Base-by-base conservation (phyloP, 2,797 vertebrate genomes). In the Moxostoma hubbsi region DNA sequence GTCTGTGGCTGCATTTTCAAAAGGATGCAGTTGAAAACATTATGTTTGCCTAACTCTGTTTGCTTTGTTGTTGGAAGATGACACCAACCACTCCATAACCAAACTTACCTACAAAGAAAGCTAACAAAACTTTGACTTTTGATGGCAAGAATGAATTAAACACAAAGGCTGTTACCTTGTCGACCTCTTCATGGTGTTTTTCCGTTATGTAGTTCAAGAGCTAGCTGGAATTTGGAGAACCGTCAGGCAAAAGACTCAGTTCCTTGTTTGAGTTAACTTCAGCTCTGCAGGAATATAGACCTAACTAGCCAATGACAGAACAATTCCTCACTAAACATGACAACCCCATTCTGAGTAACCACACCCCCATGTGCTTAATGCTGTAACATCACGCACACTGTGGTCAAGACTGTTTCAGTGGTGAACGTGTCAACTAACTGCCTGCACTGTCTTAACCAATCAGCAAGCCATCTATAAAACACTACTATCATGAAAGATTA, bases 101-200 rank as follows among this genome's bases (percentile, higher is more conserved):
- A 71, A 46, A 45, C 77, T 55, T 51, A 65, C 11, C 58, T 36
- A 65, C 57, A 72, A 6, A 53, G 49, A 69, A 81, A 58, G 43
- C 68, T 11, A 58, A 53, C 46, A 78, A 75, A 63, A 58, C 9
- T 15, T 63, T 54, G 13, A 59, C 1, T 43, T 46, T 49, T 61
- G 6, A 68, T 18, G 62, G 4, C 43, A 69, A 68, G 11, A 15
- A 47, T 16, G 66, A 49, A 1, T 12, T 54, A 46, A 74, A 58
- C 46, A 80, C 49, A 50, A 83, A 79, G 43, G n/a, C 11, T 58
- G 43, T 93, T 94, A 95, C 94, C 94, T 94, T 83, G 83, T 50
- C 0, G 93, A 91, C 80, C 15, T 92, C 89, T 93, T 94, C 94
- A 95, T 95, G 87, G 79, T 83, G 82, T 82, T 70, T 81, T 86